Percentiles rank a stretch among this genome's conserved stretches.
Conservation (phyloP, 2,797 vertebrate species). For the Epinephelus coioides region DNA sequence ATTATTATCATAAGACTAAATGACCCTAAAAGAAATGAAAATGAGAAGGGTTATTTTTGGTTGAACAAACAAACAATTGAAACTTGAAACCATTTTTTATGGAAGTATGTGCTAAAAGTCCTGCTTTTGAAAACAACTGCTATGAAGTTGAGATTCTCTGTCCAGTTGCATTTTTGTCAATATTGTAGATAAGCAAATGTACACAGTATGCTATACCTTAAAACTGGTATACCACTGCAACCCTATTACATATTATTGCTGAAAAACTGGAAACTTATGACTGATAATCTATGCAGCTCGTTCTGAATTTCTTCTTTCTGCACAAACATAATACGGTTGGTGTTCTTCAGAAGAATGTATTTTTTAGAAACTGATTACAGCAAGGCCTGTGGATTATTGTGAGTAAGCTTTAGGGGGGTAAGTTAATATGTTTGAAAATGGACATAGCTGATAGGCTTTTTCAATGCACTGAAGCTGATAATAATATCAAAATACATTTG, state of each 20-base stretch:
- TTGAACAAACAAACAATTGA: too few species aligned
- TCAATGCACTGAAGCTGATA: not conserved
- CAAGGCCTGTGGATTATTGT: slow-evolving; percentile 17
- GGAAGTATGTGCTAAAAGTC: too few species aligned
- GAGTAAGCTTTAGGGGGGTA: not conserved
- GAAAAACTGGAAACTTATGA: slow-evolving; percentile 10
- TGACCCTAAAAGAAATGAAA: too few species aligned
- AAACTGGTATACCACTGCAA: too few species aligned
- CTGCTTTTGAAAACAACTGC: too few species aligned
- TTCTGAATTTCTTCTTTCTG: slow-evolving; percentile 3
- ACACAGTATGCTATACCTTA: too few species aligned
- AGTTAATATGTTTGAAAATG: slow-evolving; percentile 15
- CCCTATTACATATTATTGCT: not conserved
- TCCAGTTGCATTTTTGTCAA: too few species aligned
- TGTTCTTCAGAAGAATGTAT: not conserved
- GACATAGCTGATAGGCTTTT: slow-evolving; percentile 14
- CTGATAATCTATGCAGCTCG: slow-evolving; percentile 14
- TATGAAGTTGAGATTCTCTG: too few species aligned
- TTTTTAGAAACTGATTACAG: not conserved
- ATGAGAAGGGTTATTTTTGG: too few species aligned
- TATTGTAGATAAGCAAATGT: too few species aligned
- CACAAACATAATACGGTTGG: not conserved
- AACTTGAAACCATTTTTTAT: too few species aligned
- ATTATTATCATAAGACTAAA: too few species aligned
- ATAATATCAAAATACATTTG: slow-evolving; percentile 15